These are phyloP conservation scores for Acronicta leporina DNA, from an alignment of 2,888 invertebrate species.

Conservation along the genomic window DNA sequence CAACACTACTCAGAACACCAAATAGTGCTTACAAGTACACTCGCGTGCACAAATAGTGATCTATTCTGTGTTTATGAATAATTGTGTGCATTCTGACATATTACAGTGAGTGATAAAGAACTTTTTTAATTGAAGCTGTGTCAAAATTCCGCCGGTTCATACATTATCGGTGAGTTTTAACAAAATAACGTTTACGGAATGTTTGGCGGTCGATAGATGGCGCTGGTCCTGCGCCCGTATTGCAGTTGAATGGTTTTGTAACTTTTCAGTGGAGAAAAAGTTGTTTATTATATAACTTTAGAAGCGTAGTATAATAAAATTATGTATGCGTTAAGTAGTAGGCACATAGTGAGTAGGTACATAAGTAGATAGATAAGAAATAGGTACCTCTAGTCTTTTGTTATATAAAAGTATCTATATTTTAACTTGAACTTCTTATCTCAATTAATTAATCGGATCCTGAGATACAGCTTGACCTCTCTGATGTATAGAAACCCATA, in stretches of 20 bases:
- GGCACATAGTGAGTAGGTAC: neutral
- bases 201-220: conserved; percentile 74
- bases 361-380: neutral
- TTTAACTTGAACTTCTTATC: too few relatives aligned
- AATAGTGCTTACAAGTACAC: conserved; percentile 50
- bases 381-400: neutral
- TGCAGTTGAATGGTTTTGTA: conserved; percentile 78
- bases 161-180: conserved; percentile 56
- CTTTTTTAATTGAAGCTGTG: conserved; percentile 14
- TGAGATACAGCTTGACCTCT: too few relatives aligned
- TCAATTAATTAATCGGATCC: too few relatives aligned
- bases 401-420: neutral
- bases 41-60: conserved; percentile 47
- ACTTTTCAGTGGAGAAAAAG: conserved; percentile 56
- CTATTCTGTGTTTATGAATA: conserved; percentile 37
- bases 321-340: neutral
- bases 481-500: too few relatives aligned
- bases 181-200: conserved; percentile 48
- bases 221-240: conserved; percentile 76
- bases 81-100: conserved; percentile 31
- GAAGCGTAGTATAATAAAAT: neutral
- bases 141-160: conserved; percentile 31
- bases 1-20: conserved; percentile 44
- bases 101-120: conserved; percentile 47
- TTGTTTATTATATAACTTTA: conserved; percentile 66